phyloP scores from a whole-genome alignment of 2,888 invertebrate genomes.

The Rhaphigaster nebulosa region DNA sequence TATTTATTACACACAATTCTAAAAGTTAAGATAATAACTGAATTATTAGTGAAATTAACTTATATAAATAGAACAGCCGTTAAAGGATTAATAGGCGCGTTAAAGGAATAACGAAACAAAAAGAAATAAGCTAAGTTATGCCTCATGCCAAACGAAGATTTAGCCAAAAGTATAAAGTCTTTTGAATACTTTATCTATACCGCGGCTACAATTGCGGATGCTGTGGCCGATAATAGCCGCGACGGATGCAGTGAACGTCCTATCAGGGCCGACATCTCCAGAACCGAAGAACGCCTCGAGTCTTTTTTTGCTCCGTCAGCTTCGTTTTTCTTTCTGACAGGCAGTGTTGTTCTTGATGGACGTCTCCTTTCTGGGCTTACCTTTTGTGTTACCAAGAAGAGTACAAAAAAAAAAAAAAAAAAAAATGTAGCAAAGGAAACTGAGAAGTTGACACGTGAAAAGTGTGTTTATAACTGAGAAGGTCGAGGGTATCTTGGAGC shows the following conservation, averaged over 20 bases:
- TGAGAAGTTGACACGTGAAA: slow-evolving; percentile 49
- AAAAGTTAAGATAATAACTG: too few species aligned
- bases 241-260: neutral
- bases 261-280: neutral
- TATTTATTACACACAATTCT: too few species aligned
- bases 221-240: neutral
- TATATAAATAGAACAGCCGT: too few species aligned
- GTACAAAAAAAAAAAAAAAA: neutral
- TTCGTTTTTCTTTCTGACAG: slow-evolving; percentile 46
- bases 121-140: too few species aligned
- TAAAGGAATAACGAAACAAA: too few species aligned
- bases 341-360: slow-evolving; percentile 41
- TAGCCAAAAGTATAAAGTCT: too few species aligned
- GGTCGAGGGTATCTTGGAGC: slow-evolving; percentile 12
- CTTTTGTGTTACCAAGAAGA: slow-evolving; percentile 31
- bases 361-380: slow-evolving; percentile 45
- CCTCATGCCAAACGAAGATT: too few species aligned
- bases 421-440: slow-evolving; percentile 24
- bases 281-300: slow-evolving; percentile 3
- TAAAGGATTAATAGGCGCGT: too few species aligned
- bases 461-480: slow-evolving; percentile 41
- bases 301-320: slow-evolving; percentile 38
- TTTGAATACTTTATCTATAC: neutral
- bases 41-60: too few species aligned
- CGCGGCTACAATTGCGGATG: neutral